Percentiles rank a stretch among this genome's conserved stretches.
Conservation (phyloP, 2,888 invertebrate species). For the Drosophila gaucha region DNA sequence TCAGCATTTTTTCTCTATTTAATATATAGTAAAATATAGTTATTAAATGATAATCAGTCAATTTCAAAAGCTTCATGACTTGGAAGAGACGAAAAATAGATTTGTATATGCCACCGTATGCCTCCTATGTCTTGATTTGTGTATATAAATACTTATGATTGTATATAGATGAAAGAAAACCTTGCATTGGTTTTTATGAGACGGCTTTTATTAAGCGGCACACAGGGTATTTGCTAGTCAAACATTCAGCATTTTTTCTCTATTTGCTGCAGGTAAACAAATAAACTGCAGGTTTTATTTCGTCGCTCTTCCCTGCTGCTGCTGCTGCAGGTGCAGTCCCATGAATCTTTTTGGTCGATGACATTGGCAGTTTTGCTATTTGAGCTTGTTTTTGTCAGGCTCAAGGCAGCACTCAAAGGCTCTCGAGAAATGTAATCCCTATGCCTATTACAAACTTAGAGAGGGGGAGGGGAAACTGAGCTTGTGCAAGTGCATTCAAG, state of each 20-base stretch:
- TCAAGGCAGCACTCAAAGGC: slow-evolving; percentile 42
- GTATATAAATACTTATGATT: background rate
- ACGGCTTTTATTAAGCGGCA: too few relatives aligned
- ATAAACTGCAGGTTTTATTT: slow-evolving; percentile 37
- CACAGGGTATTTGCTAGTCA: slow-evolving; percentile 1
- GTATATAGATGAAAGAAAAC: background rate
- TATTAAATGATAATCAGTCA: too few relatives aligned
- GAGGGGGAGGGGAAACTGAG: background rate
- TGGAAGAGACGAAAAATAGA: too few relatives aligned
- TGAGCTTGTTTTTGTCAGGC: slow-evolving; percentile 25
- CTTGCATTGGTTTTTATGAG: too few relatives aligned
- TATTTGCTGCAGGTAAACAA: slow-evolving; percentile 46
- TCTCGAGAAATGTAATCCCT: slow-evolving; percentile 52
- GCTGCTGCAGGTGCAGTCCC: background rate
- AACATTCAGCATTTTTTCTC: background rate
- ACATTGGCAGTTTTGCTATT: slow-evolving; percentile 29
- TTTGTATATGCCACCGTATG: too few relatives aligned
- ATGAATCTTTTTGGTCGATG: slow-evolving; percentile 6
- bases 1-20: slow-evolving; percentile 8
- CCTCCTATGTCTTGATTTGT: background rate
- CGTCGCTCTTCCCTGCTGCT: slow-evolving; percentile 4
- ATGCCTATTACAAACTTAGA: slow-evolving; percentile 48
- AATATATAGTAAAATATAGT: too few relatives aligned
- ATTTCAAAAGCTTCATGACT: too few relatives aligned
- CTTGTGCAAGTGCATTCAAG: slow-evolving; percentile 44